Evolutionary conservation across 2,888 invertebrate genomes (phyloP), one percentile per base, ranked within the genome.

Genomic region (Folsomia manolachei): DNA sequence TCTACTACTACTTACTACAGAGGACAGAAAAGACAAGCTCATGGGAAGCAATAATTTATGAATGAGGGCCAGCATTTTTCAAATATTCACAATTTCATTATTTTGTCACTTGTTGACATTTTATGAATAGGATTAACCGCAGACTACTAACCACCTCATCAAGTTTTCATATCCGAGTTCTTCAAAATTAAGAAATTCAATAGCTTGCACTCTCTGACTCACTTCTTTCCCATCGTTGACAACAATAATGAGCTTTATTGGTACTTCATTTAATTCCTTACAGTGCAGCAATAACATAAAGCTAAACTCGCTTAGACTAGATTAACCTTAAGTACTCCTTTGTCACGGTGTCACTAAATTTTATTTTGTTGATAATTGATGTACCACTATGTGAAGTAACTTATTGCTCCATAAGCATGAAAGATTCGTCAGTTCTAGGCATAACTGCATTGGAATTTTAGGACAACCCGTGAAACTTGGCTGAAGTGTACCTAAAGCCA

Each of bases 101-200:
- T 56, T 56, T 56, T 56, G 56, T 56, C 56, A 56, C n/a, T 56
- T 56, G 56, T 56, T 56, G 56, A 56, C 56, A 56, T 21, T 56
- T 56, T n/a, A 7, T 56, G 56, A 56, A 56, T 56, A 56, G 56
- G 56, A 56, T 56, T 56, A 14, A 56, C 56, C 56, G 51, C 51
- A 11, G 9, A 51, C 9, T 51, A 51, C 18, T 51, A 9, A 11
- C 51, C 18, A 51, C 9, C 18, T 51, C 51, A 51, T 51, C 51
- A 51, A 51, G 51, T 11, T 51, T 51, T 51, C 51, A 51, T 9
- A 51, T 39, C 14, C 14, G 39, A 39, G 39, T 39, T 39, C 14
- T 9, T 39, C 4, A 39, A 39, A 39, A 14, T 39, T 39, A 39
- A 14, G 14, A 39, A 39, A 39, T 14, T 39, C 14, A n/a, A 39